These are phyloP conservation scores for Lepetodrilus schrolli DNA, from an alignment of 2,888 invertebrate genomes.

Conservation along the genomic window DNA sequence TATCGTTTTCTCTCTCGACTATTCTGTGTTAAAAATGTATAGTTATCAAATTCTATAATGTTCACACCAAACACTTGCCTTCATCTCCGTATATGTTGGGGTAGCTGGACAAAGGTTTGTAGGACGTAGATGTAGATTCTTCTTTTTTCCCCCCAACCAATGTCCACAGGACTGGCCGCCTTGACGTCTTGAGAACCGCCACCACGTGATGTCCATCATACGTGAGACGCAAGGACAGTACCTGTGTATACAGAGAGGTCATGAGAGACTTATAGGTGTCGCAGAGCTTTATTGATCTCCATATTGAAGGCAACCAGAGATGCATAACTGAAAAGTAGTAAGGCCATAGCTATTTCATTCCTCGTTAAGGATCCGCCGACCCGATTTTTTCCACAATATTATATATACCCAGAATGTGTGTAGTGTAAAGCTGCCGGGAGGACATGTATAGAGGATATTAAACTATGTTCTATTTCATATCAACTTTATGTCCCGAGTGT, in stretches of 20 bases:
- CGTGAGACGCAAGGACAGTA: neutral
- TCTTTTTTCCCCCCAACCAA: neutral
- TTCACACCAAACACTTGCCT: conserved; percentile 1
- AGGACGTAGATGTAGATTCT: neutral
- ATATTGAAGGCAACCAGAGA: neutral
- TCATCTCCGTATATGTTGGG: neutral
- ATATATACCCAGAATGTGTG: neutral
- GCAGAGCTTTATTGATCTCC: no score
- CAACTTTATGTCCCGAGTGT: no score
- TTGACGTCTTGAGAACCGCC: neutral
- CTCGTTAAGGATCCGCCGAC: neutral
- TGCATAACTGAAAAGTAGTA: neutral
- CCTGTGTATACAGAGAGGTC: neutral
- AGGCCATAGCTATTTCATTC: neutral
- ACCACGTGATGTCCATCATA: neutral
- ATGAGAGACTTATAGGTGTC: no score
- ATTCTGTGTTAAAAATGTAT: no score
- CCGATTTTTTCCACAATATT: neutral
- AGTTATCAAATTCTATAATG: no score
- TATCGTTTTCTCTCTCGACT: no score
- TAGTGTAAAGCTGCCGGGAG: no score
- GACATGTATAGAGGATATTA: no score
- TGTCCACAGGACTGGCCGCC: neutral
- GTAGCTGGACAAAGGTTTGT: neutral
- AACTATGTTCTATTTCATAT: no score